Evolutionary conservation across 2,797 vertebrate species (phyloP).

Genomic region (Chrysocyon brachyurus): DNA sequence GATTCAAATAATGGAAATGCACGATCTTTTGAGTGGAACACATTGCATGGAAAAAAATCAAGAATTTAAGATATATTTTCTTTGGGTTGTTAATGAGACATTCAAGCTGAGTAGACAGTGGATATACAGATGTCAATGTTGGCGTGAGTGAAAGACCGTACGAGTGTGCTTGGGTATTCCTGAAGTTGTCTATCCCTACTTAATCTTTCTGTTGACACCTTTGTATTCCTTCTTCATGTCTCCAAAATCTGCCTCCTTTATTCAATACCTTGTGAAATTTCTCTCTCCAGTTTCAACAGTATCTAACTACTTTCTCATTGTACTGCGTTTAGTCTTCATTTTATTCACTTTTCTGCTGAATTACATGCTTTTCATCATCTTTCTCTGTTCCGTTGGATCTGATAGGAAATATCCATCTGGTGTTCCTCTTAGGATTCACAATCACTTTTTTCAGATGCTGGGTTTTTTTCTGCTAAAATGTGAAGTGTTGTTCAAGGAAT

Average conservation of each 20-base stretch:
- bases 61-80: neutral
- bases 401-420: slow-evolving; percentile 28
- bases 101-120: neutral
- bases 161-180: neutral
- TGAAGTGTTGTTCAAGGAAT: neutral
- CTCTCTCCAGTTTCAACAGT: neutral
- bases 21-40: neutral
- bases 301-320: neutral
- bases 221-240: neutral
- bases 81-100: neutral
- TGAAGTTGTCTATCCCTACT: neutral
- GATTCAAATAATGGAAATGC: neutral
- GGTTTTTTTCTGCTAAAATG: neutral
- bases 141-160: neutral
- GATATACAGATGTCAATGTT: neutral
- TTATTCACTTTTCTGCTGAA: neutral
- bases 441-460: neutral
- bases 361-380: neutral
- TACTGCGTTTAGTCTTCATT: neutral
- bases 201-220: neutral
- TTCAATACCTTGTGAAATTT: neutral
- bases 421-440: neutral
- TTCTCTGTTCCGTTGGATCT: slow-evolving; percentile 33
- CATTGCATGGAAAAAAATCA: slow-evolving; percentile 13
- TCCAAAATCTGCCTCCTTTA: neutral